phyloP scores from a whole-genome alignment of 2,888 invertebrate genomes.

The Aethes cnicana region DNA sequence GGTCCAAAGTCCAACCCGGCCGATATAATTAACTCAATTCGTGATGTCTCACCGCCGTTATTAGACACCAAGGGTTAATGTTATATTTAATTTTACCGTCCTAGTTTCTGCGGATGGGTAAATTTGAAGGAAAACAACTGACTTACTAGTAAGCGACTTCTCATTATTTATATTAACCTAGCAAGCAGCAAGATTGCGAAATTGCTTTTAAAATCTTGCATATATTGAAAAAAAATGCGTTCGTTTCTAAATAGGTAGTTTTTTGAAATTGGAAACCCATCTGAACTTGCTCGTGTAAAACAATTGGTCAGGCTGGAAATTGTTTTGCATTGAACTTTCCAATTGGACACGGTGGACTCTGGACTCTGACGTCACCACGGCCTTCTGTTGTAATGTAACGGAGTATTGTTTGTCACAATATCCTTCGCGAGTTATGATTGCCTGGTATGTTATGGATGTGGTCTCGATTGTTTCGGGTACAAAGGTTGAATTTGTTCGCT shows the following conservation, averaged over 20 bases:
- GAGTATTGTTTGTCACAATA: conserved; percentile 55
- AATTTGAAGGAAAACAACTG: conserved; percentile 13
- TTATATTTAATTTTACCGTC: conserved; percentile 20
- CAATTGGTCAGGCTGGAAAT: conserved; percentile 25
- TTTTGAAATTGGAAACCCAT: no score
- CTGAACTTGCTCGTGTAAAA: background rate
- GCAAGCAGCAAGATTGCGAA: conserved; percentile 11
- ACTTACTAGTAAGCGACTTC: conserved; percentile 12
- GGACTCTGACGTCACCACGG: conserved; percentile 55
- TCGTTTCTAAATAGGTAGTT: no score
- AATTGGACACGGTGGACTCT: conserved; percentile 59
- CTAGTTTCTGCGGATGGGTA: conserved; percentile 16
- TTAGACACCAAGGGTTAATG: conserved; percentile 20
- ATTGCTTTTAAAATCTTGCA: conserved; percentile 13
- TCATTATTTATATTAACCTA: background rate
- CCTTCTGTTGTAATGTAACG: conserved; percentile 45
- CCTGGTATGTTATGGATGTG: conserved; percentile 31
- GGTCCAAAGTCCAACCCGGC: conserved; percentile 71
- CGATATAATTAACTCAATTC: conserved; percentile 30
- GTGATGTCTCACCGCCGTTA: conserved; percentile 21
- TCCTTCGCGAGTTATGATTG: conserved; percentile 41
- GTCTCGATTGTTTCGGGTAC: conserved; percentile 15
- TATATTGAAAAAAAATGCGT: no score
- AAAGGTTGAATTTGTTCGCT: conserved; percentile 15
- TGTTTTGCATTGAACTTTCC: conserved; percentile 58